A percentile compares a stretch with the other conserved stretches of the same genome.
phyloP scores from a whole-genome alignment of 2,797 vertebrate genomes.

The Pangasius sanitwongsei region DNA sequence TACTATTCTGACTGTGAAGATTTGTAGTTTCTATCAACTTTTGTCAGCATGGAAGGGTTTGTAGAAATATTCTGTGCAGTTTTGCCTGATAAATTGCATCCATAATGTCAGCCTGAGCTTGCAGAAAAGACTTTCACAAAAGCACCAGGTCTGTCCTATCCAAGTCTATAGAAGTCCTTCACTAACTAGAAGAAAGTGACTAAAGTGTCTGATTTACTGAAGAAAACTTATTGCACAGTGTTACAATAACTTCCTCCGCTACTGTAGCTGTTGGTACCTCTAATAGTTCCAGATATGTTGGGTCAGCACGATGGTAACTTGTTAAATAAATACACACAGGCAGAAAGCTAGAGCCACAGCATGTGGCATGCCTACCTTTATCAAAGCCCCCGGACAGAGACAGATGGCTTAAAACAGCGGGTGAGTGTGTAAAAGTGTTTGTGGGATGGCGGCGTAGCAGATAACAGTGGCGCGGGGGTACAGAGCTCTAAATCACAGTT shows the following conservation, averaged over 20 bases:
- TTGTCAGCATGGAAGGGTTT: background rate
- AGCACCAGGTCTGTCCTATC: background rate
- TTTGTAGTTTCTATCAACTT: background rate
- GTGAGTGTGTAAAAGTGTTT: slow-evolving; percentile 78
- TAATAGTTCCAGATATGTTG: slow-evolving; percentile 32
- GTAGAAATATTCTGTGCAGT: background rate
- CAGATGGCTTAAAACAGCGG: slow-evolving; percentile 74
- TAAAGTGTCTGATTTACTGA: background rate
- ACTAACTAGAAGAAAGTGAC: background rate
- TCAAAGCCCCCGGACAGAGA: slow-evolving; percentile 76
- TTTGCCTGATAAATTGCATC: slow-evolving; percentile 4
- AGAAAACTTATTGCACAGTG: background rate
- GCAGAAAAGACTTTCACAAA: background rate
- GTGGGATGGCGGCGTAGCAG: slow-evolving; percentile 69
- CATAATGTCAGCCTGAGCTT: background rate
- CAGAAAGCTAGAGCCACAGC: slow-evolving; percentile 38
- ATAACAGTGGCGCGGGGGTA: slow-evolving; percentile 71
- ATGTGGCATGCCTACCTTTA: slow-evolving; percentile 66
- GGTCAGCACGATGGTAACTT: slow-evolving; percentile 9
- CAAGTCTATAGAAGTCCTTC: background rate
- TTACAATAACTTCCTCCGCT: background rate
- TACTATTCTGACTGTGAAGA: background rate
- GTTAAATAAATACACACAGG: slow-evolving; percentile 29
- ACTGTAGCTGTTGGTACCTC: background rate
- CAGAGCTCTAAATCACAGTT: slow-evolving; percentile 79